Evolutionary conservation across 1,140 invertebrate species (phyloP).

Genomic region (Zelostemma sp.): DNA sequence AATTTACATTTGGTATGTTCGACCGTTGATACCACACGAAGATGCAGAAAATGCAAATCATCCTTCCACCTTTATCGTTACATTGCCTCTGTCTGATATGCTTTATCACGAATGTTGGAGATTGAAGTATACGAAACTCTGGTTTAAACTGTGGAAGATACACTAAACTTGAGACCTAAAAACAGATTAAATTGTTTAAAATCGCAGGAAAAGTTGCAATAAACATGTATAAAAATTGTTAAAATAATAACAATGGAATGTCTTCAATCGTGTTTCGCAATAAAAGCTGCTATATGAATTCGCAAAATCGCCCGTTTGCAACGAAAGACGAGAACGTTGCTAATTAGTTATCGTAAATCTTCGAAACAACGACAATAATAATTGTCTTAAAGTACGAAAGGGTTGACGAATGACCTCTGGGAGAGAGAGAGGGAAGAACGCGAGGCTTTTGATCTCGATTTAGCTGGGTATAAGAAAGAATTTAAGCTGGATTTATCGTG

Average conservation of each 20-base stretch:
- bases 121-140: too few relatives aligned
- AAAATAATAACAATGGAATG: too few relatives aligned
- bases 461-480: conserved; percentile 45
- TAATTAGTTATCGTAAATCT: conserved; percentile 48
- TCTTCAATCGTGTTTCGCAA: too few relatives aligned
- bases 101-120: background rate
- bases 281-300: too few relatives aligned
- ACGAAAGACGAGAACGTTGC: conserved; percentile 23
- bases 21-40: conserved; percentile 28
- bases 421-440: conserved; percentile 23
- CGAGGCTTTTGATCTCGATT: conserved; percentile 55
- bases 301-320: background rate
- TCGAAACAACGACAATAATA: conserved; percentile 46
- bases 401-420: conserved; percentile 34
- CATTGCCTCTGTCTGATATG: conserved; percentile 21
- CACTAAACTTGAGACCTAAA: too few relatives aligned
- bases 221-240: too few relatives aligned
- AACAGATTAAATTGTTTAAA: too few relatives aligned
- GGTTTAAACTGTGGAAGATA: too few relatives aligned
- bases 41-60: conserved; percentile 35
- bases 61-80: conserved; percentile 22
- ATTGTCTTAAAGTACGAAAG: conserved; percentile 36
- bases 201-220: too few relatives aligned
- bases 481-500: conserved; percentile 46
- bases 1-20: conserved; percentile 38